A percentile compares a stretch with the other conserved stretches of the same genome.
Evolutionary conservation across 2,113 vertebrate genomes (phyloP).

Genomic region (Apaloderma vittatum): DNA sequence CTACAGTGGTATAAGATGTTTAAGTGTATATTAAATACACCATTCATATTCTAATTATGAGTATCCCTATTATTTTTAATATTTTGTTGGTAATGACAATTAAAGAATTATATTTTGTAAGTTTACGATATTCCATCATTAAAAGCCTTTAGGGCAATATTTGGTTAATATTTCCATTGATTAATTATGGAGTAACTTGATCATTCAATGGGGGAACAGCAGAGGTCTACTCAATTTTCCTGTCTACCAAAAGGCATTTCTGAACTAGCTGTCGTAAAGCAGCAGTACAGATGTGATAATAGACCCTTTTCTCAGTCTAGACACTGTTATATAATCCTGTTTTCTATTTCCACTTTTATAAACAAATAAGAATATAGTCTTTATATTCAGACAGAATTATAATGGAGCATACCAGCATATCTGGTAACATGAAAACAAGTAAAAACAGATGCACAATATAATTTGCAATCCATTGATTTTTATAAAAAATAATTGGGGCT

Average conservation of each 20-base stretch:
- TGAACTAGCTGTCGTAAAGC: not conserved
- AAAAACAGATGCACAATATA: not conserved
- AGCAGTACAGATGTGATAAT: not conserved
- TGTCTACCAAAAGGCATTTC: not conserved
- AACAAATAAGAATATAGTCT: not conserved
- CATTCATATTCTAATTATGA: not conserved
- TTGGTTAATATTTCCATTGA: not conserved
- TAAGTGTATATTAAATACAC: not conserved
- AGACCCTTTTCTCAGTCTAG: not conserved
- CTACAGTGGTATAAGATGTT: not conserved
- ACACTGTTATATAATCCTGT: not conserved
- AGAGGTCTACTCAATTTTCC: not conserved
- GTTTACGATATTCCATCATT: not conserved
- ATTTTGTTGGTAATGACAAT: not conserved
- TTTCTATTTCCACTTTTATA: not conserved
- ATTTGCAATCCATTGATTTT: not conserved
- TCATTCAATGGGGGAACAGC: not conserved
- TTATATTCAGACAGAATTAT: not conserved
- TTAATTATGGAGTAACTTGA: not conserved
- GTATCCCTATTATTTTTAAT: not conserved
- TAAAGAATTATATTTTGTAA: not conserved
- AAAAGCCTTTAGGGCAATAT: not conserved
- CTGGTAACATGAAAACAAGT: not conserved
- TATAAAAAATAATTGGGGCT: not conserved
- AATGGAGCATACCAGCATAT: not conserved